Conservation (phyloP, 2,113 vertebrate species). For the Crocuta crocuta region DNA sequence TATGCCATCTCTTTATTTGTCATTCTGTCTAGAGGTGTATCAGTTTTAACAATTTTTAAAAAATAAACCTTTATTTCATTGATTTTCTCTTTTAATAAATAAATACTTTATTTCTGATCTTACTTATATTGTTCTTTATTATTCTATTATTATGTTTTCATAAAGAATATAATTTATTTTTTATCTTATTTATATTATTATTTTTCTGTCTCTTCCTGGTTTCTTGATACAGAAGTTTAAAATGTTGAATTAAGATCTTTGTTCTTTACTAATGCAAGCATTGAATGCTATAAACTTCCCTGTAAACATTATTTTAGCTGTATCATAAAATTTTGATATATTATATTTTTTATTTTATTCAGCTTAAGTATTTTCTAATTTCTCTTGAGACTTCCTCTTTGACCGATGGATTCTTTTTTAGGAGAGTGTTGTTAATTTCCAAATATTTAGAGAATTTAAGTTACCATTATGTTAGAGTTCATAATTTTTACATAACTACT, state of each 20-base stretch:
- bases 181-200: background rate
- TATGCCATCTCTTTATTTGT: background rate
- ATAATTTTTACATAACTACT: background rate
- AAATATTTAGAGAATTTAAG: constrained; percentile 30
- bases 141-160: too few relatives aligned
- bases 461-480: background rate
- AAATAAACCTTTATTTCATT: background rate
- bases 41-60: background rate
- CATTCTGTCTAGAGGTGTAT: background rate
- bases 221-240: background rate
- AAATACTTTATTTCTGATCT: background rate
- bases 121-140: background rate
- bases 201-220: background rate
- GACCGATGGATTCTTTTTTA: background rate
- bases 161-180: background rate
- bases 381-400: constrained; percentile 39
- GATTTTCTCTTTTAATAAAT: background rate
- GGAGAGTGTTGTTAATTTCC: background rate
- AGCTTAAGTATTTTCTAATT: background rate
- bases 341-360: background rate
- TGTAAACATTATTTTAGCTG: too few relatives aligned
- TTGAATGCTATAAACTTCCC: background rate
- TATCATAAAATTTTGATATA: background rate
- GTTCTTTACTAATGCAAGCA: background rate
- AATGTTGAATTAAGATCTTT: background rate